phyloP scores from a whole-genome alignment of 2,888 invertebrate genomes.

The Drosophila villosipedis region DNA sequence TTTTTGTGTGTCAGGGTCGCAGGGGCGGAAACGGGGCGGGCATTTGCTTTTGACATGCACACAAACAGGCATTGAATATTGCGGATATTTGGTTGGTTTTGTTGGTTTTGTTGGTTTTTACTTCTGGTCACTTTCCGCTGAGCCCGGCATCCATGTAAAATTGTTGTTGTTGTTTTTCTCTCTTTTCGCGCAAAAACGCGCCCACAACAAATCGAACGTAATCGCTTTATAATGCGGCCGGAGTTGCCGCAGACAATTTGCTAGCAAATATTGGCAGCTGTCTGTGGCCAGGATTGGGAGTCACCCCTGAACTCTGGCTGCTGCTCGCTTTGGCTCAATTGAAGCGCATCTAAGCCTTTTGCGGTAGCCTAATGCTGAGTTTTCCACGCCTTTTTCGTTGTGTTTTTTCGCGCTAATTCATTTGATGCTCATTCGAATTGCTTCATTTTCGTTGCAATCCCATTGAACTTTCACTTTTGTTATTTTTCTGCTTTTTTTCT shows the following conservation, averaged over 20 bases:
- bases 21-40: slow-evolving; percentile 52
- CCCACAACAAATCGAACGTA: slow-evolving; percentile 45
- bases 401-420: slow-evolving; percentile 60
- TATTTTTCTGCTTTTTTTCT: slow-evolving; percentile 9
- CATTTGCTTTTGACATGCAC: slow-evolving; percentile 36
- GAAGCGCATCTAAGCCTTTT: slow-evolving; percentile 63
- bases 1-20: slow-evolving; percentile 38
- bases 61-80: slow-evolving; percentile 51
- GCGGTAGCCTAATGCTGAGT: slow-evolving; percentile 36
- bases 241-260: slow-evolving; percentile 56
- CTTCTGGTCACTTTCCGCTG: background rate
- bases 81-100: slow-evolving; percentile 17
- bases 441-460: slow-evolving; percentile 60
- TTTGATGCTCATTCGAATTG: slow-evolving; percentile 61
- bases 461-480: slow-evolving; percentile 73
- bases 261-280: slow-evolving; percentile 59
- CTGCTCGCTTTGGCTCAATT: slow-evolving; percentile 21
- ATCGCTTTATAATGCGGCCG: slow-evolving; percentile 66
- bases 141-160: slow-evolving; percentile 31
- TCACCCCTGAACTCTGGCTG: slow-evolving; percentile 20
- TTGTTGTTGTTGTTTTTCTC: slow-evolving; percentile 17
- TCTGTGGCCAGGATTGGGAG: slow-evolving; percentile 5
- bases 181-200: slow-evolving; percentile 25
- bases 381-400: slow-evolving; percentile 57
- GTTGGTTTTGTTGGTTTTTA: slow-evolving; percentile 9